Conservation (phyloP, 2,888 invertebrate species). For the Biston stratarius region DNA sequence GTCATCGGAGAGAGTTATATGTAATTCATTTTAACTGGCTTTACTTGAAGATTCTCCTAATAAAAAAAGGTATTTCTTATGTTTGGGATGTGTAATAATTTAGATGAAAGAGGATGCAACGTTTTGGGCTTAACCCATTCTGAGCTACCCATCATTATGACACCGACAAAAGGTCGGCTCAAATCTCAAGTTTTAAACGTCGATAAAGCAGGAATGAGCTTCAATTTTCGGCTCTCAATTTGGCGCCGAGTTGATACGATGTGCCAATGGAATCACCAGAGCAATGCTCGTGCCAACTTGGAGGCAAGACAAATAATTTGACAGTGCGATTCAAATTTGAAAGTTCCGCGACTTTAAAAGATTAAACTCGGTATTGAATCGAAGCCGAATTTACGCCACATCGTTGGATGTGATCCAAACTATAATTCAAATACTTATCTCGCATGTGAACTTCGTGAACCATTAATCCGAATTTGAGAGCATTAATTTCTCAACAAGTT, state of each 20-base stretch:
- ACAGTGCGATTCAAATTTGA: conserved; percentile 38
- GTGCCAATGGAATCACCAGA: conserved; percentile 50
- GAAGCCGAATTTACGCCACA: conserved; percentile 40
- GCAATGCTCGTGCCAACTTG: conserved; percentile 50
- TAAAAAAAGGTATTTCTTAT: too few relatives aligned
- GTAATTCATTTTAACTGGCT: too few relatives aligned
- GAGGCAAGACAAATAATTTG: conserved; percentile 47
- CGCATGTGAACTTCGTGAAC: conserved; percentile 22
- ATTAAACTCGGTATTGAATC: conserved; percentile 44
- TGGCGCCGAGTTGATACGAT: conserved; percentile 51
- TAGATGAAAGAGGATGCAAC: too few relatives aligned
- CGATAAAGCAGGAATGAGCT: conserved; percentile 56
- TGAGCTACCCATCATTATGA: conserved; percentile 63
- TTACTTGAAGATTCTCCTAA: too few relatives aligned
- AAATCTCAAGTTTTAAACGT: conserved; percentile 48
- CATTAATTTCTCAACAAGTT: conserved; percentile 32
- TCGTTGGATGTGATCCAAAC: conserved; percentile 43
- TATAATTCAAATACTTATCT: conserved; percentile 28
- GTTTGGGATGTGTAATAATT: too few relatives aligned
- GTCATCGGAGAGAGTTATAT: too few relatives aligned
- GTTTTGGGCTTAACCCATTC: too few relatives aligned
- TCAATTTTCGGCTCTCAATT: conserved; percentile 57
- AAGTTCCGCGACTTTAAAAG: conserved; percentile 43
- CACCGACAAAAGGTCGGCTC: conserved; percentile 50
- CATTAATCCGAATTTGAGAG: conserved; percentile 22